These are phyloP conservation scores for Serranus cabrilla DNA, from an alignment of 2,797 vertebrate species.

Conservation along the genomic window DNA sequence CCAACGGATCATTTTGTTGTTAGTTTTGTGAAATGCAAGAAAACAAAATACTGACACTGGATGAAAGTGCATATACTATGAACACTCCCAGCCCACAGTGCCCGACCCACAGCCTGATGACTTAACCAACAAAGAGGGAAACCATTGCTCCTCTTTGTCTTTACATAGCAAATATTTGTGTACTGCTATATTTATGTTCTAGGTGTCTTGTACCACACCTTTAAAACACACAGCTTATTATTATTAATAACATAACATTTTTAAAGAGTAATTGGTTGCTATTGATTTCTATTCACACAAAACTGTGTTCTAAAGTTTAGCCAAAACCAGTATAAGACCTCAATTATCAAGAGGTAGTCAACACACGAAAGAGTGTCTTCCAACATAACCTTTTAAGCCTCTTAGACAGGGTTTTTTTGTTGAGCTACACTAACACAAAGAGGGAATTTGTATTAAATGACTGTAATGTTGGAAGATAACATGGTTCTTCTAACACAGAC, in stretches of 20 bases:
- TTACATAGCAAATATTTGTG: no score
- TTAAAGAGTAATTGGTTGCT: neutral
- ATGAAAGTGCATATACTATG: slow-evolving; percentile 90
- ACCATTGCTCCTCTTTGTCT: no score
- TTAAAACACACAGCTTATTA: no score
- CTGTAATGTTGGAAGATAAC: neutral
- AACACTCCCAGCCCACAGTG: no score
- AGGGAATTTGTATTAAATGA: neutral
- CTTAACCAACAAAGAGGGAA: no score
- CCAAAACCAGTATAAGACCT: neutral
- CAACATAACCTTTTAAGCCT: neutral
- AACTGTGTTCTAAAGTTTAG: neutral
- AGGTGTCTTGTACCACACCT: no score
- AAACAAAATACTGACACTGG: slow-evolving; percentile 76
- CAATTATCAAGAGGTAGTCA: neutral
- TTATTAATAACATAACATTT: no score
- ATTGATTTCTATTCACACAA: no score
- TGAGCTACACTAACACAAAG: neutral
- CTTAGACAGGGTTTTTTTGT: neutral
- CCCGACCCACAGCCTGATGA: no score
- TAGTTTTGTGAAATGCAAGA: slow-evolving; percentile 90
- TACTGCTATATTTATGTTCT: no score
- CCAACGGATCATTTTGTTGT: slow-evolving; percentile 83
- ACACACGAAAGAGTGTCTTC: neutral
- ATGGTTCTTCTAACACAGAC: neutral